phyloP scores from a whole-genome alignment of 2,888 invertebrate species.

The Nemapogon koenigi region DNA sequence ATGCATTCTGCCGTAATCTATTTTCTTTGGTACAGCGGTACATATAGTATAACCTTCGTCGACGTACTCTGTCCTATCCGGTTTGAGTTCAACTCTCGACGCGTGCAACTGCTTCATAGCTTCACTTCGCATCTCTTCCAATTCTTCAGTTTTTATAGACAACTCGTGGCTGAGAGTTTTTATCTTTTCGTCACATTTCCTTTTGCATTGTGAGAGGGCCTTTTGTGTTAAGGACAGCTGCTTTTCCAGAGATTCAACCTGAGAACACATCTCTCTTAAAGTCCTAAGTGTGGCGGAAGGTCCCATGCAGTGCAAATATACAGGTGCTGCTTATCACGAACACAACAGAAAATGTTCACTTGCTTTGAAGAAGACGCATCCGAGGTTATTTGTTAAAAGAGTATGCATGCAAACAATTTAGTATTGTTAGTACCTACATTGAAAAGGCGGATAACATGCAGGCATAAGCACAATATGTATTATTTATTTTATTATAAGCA shows the following conservation, averaged over 20 bases:
- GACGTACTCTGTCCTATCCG: constrained; percentile 52
- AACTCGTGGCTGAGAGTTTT: constrained; percentile 66
- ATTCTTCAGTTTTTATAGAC: constrained; percentile 57
- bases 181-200: constrained; percentile 61
- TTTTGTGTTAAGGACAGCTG: constrained; percentile 61
- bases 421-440: too few relatives aligned
- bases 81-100: constrained; percentile 47
- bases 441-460: too few relatives aligned
- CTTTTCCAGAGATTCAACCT: constrained; percentile 66
- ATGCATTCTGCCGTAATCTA: constrained; percentile 52
- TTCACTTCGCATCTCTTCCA: constrained; percentile 53
- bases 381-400: too few relatives aligned
- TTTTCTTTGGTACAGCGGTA: constrained; percentile 54
- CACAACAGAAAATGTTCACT: constrained; percentile 16
- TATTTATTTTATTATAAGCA: too few relatives aligned
- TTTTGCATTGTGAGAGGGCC: constrained; percentile 59
- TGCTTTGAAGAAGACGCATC: constrained; percentile 1
- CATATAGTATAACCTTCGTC: constrained; percentile 56
- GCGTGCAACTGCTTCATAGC: constrained; percentile 51
- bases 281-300: constrained; percentile 20
- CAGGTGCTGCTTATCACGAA: constrained; percentile 23
- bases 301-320: constrained; percentile 33
- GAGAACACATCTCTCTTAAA: constrained; percentile 56
- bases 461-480: too few relatives aligned
- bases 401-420: too few relatives aligned